Evolutionary conservation across 37 sponge, comb jelly and placozoan species (phyloP), one percentile per base, ranked within the genome.

Genomic region (Diacarnus erythraeanus): DNA sequence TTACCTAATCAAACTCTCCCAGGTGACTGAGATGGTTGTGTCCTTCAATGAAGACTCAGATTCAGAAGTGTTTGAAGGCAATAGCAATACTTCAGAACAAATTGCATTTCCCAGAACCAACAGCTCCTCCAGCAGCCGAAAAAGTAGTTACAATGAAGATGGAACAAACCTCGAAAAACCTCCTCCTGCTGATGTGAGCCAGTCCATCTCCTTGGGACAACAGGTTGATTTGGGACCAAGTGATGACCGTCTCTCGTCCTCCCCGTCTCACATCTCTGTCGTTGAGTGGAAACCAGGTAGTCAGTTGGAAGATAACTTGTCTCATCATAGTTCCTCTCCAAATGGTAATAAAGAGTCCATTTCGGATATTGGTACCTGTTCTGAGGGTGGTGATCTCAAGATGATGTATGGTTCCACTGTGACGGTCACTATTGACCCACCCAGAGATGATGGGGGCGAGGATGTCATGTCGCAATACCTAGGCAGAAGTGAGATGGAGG

Each of bases 361-460:
- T 5, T 26, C 3, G 57, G 74, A 54, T 29, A 33, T 18, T 1
- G 74, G 20, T 8, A 51, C 57, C 10, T 9, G 61, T 34, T 61
- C 77, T 2, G 22, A 54, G 1, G n/a, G n/a, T n/a, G n/a, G n/a
- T n/a, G 77, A 38, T 21, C 41, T 56, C 18, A n/a, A 38, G 21
- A 69, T 35, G 54, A 30, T 65, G 66, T 65, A 65, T 30, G 41
- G 35, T 4, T 20, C 36, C 21, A 68, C 69, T 8, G 69, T 79
- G 57, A 79, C 79, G 51, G 79, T 79, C 54, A 67, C 57, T 9
- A 79, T 79, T 1, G 69, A 79, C 57, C 68, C 68, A 15, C 77
- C 77, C 26, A 59, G 41, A 1, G 75, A 75, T 57, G 36, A 57
- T 27, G 22, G 38, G 2, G 42, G 59, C 22, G 31, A 31, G 21